Conservation (phyloP, 2,888 invertebrate species). For the Drosophila lutescens region DNA sequence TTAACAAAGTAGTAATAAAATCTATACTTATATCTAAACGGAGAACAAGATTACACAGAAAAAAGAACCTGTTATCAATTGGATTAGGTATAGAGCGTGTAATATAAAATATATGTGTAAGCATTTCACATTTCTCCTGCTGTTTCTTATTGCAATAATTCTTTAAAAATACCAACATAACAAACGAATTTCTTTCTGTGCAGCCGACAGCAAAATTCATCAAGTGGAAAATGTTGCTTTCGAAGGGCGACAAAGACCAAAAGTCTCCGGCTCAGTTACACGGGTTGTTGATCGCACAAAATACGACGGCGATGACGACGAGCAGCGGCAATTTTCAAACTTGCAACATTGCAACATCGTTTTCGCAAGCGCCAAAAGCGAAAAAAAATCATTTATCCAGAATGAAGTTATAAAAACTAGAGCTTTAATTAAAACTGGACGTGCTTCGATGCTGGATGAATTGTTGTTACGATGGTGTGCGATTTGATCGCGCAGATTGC, state of each 20-base stretch:
- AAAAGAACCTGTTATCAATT: no score
- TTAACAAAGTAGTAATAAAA: no score
- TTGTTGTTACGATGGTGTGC: background rate
- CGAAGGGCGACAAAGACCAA: slow-evolving; percentile 37
- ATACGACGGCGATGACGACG: slow-evolving; percentile 5
- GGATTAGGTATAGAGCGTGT: no score
- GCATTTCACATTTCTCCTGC: no score
- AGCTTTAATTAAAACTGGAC: background rate
- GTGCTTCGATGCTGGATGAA: background rate
- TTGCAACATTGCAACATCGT: slow-evolving; percentile 52
- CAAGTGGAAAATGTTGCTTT: slow-evolving; percentile 35
- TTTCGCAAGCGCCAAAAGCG: slow-evolving; percentile 52
- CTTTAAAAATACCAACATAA: background rate
- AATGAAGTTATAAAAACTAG: slow-evolving; percentile 15
- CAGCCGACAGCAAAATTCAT: slow-evolving; percentile 1
- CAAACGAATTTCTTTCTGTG: background rate
- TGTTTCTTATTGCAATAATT: background rate
- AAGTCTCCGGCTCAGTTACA: slow-evolving; percentile 45
- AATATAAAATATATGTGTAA: no score
- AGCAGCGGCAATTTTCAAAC: slow-evolving; percentile 18
- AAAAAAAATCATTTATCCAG: slow-evolving; percentile 10
- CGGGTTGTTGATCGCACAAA: slow-evolving; percentile 59
- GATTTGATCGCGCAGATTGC: slow-evolving; percentile 7
- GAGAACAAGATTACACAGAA: background rate
- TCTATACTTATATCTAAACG: no score